phyloP scores from a whole-genome alignment of 2,797 vertebrate species.

The Sebastes minor region DNA sequence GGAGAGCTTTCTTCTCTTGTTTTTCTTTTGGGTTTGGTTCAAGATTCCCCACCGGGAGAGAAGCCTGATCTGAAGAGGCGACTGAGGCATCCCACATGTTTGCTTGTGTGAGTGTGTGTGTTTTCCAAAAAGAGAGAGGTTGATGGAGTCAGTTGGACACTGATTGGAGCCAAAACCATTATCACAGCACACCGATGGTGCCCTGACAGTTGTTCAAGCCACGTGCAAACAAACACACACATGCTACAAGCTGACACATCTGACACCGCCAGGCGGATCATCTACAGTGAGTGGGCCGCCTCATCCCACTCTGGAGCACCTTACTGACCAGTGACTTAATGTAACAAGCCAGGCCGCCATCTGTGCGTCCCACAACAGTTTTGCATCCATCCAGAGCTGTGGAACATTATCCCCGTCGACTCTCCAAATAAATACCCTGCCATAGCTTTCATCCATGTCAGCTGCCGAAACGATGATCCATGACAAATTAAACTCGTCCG shows the following conservation, averaged over 20 bases:
- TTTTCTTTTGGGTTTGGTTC: slow-evolving; percentile 57
- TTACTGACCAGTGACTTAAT: slow-evolving; percentile 32
- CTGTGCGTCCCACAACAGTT: slow-evolving; percentile 18
- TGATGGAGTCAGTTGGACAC: slow-evolving; percentile 58
- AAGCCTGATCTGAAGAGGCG: slow-evolving; percentile 59
- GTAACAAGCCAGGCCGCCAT: slow-evolving; percentile 28
- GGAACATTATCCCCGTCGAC: not conserved
- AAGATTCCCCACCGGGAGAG: slow-evolving; percentile 52
- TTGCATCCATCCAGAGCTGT: slow-evolving; percentile 19
- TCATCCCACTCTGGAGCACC: slow-evolving; percentile 9
- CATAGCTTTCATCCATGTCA: slow-evolving; percentile 10
- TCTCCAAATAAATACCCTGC: not conserved
- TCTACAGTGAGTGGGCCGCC: slow-evolving; percentile 3
- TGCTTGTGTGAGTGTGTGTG: slow-evolving; percentile 10
- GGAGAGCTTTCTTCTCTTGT: slow-evolving; percentile 52
- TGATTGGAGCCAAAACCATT: slow-evolving; percentile 66
- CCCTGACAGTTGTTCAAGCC: slow-evolving; percentile 25
- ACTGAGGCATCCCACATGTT: slow-evolving; percentile 45
- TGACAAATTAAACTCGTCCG: slow-evolving; percentile 16
- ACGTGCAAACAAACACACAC: slow-evolving; percentile 4
- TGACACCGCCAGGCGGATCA: slow-evolving; percentile 28
- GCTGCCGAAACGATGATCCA: slow-evolving; percentile 19
- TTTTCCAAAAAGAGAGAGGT: slow-evolving; percentile 6
- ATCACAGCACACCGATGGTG: slow-evolving; percentile 41
- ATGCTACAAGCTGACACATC: not conserved